Conservation (phyloP, 2,888 invertebrate genomes). For the Itoplectis maculator region DNA sequence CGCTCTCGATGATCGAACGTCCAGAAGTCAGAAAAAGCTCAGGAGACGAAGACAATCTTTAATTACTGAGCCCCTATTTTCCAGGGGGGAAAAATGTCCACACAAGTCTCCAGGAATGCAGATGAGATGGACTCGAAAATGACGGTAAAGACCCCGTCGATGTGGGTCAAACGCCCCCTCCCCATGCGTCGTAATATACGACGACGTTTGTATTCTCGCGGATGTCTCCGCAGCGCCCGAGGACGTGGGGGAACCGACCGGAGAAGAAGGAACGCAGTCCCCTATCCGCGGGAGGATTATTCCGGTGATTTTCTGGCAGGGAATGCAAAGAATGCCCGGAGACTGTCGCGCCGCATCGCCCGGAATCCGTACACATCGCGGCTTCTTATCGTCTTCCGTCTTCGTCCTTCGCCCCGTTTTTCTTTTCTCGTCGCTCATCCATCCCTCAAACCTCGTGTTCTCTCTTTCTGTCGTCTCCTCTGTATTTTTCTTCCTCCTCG, state of each 20-base stretch:
- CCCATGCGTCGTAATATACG: background rate
- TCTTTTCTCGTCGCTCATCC: background rate
- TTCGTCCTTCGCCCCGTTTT: background rate
- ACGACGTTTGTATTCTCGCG: background rate
- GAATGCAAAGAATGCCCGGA: background rate
- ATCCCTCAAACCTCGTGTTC: background rate
- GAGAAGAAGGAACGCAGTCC: background rate
- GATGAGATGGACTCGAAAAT: background rate
- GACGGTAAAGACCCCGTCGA: no score
- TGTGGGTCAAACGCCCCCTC: background rate
- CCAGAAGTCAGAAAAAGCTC: background rate
- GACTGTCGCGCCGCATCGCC: background rate
- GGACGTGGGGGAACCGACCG: background rate
- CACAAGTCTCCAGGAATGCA: background rate
- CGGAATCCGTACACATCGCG: background rate
- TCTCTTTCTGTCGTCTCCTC: constrained; percentile 5
- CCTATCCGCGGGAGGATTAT: background rate
- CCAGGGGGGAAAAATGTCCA: background rate
- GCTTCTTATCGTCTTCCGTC: background rate
- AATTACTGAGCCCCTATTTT: no score
- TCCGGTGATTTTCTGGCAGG: constrained; percentile 6
- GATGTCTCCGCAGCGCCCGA: background rate
- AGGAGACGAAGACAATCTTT: no score
- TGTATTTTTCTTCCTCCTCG: no score
- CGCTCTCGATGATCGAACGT: no score